Base-by-base conservation (phyloP, 2,797 vertebrate species). In the Platyrinchus mystaceus region DNA sequence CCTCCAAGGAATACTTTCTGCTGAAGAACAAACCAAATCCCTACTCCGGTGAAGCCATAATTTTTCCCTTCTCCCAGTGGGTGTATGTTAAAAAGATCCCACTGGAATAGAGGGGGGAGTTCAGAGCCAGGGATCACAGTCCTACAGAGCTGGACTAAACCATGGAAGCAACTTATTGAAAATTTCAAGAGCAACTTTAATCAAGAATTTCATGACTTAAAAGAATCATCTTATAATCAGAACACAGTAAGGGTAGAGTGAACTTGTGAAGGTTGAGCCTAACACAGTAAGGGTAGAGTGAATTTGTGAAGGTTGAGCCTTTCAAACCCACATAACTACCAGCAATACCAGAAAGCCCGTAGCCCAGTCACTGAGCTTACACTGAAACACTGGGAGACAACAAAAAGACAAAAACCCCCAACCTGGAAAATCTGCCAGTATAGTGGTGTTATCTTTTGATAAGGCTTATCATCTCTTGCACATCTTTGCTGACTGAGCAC, bases 31-130 rank as follows among this genome's bases (percentile, higher is more conserved):
- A 56, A 93, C 50, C 24, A 86, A 84, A 71, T 23, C 27, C 63
- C 30, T 58, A 0, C 23, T 32, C 27, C 3, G 0, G 14, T 30
- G 30, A n/a, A 18, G 56, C 3, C 0, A 0, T 17, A 16, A 62
- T 50, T 75, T 75, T 70, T 56, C 27, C 34, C 22, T 66, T 71
- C 67, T 88, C 37, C 24, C 34, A 5, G 2, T 4, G 27, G 28
- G 17, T 2, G 0, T 4, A 18, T 2, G 5, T 75, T 75, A 36
- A 50, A 70, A 62, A 70, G 34, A 50, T 11, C 37, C 9, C 49
- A 44, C 32, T 59, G 58, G 27, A 12, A 18, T 0, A 46, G 39
- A 62, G 14, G 9, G 46, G 7, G 24, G 46, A 50, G 10, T 32
- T 89, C 66, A 41, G 75, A 84, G n/a, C 3, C 43, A 60, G 9